Base-by-base conservation (phyloP, 2,113 vertebrate genomes). In the Halichoeres trimaculatus region DNA sequence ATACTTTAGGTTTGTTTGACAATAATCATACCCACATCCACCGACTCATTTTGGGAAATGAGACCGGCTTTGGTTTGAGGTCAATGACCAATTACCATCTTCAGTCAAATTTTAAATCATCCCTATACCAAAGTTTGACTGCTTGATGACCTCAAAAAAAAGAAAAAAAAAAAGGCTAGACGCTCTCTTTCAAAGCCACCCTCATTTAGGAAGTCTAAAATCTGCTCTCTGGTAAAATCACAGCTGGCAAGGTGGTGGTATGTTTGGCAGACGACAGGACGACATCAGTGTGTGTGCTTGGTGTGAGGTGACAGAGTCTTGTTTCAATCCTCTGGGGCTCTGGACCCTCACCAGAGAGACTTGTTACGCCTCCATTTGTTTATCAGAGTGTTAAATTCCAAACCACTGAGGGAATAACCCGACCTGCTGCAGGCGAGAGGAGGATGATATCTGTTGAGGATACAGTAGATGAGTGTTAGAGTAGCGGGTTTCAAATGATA, bases 311-410 rank as follows among this genome's bases (percentile, higher is more conserved):
- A 80, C 80, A 70, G 78, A 72, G 70, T 77, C 76, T 73, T 23
- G 55, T 70, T 88, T 70, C 83, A 73, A 22, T 60, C 35, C 64
- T 50, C 30, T 1, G 5, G 67, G 17, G 57, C 60, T 81, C 69
- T 82, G 79, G 76, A 89, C 38, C 52, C 20, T 70, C 51, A 61
- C 60, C 63, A 66, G 56, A 48, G 63, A 85, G 47, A 76, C 66
- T 58, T 66, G 66, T 57, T 78, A 45, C 5, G 6, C 55, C 51
- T 70, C 78, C 76, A 69, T 78, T 83, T 67, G 69, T 73, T 74
- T 86, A 16, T 55, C 67, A 47, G 54, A 43, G 79, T 82, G 74
- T 82, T 76, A 84, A 70, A 90, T 91, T 85, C 86, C 90, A 86
- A 87, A 85, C 68, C 1, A 5, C 78, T 90, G 88, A 91, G 55